Percentiles rank a stretch among this genome's conserved stretches.
Conservation (phyloP, 2,797 vertebrate species). For the Smutsia gigantea region DNA sequence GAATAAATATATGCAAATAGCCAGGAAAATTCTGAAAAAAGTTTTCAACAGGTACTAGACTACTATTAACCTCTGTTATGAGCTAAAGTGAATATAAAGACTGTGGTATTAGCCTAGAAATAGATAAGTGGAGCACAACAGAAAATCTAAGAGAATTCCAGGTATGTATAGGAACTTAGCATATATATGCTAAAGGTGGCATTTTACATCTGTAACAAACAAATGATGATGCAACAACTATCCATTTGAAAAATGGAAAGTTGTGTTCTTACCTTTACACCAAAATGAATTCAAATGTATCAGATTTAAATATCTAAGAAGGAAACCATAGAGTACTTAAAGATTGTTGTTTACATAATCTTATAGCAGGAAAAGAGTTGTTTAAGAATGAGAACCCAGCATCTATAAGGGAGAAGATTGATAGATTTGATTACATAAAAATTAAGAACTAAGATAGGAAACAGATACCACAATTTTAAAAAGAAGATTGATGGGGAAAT, state of each 20-base stretch:
- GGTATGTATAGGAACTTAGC: not conserved
- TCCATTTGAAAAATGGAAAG: not conserved
- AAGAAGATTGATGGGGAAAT: not conserved
- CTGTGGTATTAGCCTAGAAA: not conserved
- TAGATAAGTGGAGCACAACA: not conserved
- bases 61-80: not conserved
- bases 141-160: not conserved
- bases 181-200: not conserved
- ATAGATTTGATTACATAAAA: conserved; percentile 10
- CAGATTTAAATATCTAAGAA: conserved; percentile 23
- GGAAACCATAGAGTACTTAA: not conserved
- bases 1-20: not conserved
- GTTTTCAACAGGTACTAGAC: not conserved
- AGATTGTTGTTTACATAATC: not conserved
- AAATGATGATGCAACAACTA: not conserved
- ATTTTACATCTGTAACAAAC: not conserved
- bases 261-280: not conserved
- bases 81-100: not conserved
- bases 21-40: not conserved
- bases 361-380: not conserved
- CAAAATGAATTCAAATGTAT: not conserved
- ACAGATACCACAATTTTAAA: not conserved
- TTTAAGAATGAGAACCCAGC: not conserved
- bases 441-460: not conserved
- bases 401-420: not conserved